Percentiles rank a stretch among this genome's conserved stretches.
These are phyloP conservation scores for Magallana gigas DNA, from an alignment of 1,140 invertebrate genomes.

Conservation along the genomic window DNA sequence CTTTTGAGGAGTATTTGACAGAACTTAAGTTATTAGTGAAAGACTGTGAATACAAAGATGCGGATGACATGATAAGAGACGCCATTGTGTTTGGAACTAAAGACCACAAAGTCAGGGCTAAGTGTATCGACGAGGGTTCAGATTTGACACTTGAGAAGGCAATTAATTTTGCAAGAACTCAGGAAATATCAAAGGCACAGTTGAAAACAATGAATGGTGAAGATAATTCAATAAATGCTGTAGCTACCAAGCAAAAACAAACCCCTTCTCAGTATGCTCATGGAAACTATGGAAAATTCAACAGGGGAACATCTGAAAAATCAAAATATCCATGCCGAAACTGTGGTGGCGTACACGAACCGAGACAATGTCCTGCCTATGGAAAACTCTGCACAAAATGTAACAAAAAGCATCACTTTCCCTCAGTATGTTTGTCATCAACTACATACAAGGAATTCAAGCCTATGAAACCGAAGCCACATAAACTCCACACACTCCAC, in stretches of 20 bases:
- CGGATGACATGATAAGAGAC: constrained; percentile 12
- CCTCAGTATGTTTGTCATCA: background rate
- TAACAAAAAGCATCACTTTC: constrained; percentile 21
- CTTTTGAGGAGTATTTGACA: constrained; percentile 7
- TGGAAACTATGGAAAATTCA: too few species aligned
- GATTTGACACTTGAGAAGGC: constrained; percentile 53
- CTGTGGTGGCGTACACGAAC: constrained; percentile 5
- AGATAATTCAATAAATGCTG: background rate
- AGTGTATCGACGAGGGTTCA: constrained; percentile 49
- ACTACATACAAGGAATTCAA: background rate
- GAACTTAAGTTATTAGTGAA: background rate
- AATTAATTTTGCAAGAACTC: constrained; percentile 45
- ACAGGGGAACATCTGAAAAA: background rate
- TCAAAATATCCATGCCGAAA: constrained; percentile 12
- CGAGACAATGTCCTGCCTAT: background rate
- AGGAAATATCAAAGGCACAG: constrained; percentile 44
- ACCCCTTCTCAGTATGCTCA: background rate
- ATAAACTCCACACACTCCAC: too few species aligned
- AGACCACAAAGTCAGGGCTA: constrained; percentile 52
- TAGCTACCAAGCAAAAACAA: background rate
- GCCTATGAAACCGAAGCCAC: background rate
- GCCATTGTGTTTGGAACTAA: constrained; percentile 29
- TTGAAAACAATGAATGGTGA: background rate
- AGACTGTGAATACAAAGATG: constrained; percentile 36
- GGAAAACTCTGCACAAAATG: constrained; percentile 21